Base-by-base conservation (phyloP, 2,888 invertebrate species). In the Liopterus haemorrhoidalis region DNA sequence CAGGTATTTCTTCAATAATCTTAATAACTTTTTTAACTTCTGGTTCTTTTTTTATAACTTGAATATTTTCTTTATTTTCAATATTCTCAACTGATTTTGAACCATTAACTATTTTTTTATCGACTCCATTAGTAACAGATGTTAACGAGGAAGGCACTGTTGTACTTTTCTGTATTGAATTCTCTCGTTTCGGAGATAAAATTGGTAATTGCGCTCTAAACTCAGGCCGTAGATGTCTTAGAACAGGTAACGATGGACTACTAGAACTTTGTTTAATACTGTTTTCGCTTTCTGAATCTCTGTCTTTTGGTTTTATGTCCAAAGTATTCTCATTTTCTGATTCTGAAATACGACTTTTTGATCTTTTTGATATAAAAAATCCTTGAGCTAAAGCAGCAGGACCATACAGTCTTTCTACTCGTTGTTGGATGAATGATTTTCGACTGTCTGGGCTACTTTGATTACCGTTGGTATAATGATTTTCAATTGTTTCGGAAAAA, bases 371-470 rank as follows among this genome's bases (percentile, higher is more conserved):
- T 53, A 81, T 80, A 63, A 88, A 85, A 63, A 89, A 89, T 1
- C 86, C 87, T 63, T 88, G 88, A 1, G 88, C 89, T 21, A 90
- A 64, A 2, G 90, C 89, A 3, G 88, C 87, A 3, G 89, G 88
- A 0, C 92, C 92, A 62, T 91, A 92, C 2, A 92, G 69, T 39
- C 91, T 74, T 59, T 92, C 92, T 1, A 92, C 90, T 31, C 90
- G 76, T 60, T 91, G 90, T 61, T 91, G 86, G 30, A 92, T 89
- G 59, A 91, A 88, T 35, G 90, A 83, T 61, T 79, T 81, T 60
- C 77, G 74, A 12, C 78, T 73, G 55, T 72, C 70, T 1, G 71
- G 54, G n/a, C 48, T 50, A 37, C 42, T 47, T 30, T 42, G 38
- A 38, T 36, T 25, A 12, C 41, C 38, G 16, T 44, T 41, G 5